Base-by-base conservation (phyloP, 2,113 vertebrate species). In the Riparia riparia region DNA sequence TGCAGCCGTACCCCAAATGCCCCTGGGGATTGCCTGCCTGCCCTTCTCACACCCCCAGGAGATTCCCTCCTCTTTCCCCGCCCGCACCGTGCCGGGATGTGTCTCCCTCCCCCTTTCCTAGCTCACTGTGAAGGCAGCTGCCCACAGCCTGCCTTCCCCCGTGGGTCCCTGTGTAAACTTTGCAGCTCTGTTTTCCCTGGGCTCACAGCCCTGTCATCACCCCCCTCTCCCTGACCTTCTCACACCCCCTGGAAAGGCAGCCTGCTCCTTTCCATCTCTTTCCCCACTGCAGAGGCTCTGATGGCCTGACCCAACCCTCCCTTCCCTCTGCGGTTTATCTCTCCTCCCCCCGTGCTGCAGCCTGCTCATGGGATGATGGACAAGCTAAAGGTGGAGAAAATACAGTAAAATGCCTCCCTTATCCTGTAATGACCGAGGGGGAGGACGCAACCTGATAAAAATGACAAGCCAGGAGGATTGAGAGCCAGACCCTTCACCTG, bases 361-460 rank as follows among this genome's bases (percentile, higher is more conserved):
- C 42, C 70, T 82, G 71, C 44, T 80, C 25, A 0, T 26, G 53
- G 72, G 81, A 69, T 90, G 94, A 96, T 63, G 76, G 93, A 94
- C 95, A 95, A 89, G 91, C 68, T 66, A 93, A 87, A 96, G 88
- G 91, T 0, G 95, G 90, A 95, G 84, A 91, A 95, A 95, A 93
- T 93, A 80, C 77, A 90, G 86, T 44, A 89, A 94, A 95, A 92
- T 96, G 80, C 90, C 86, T 96, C 89, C 86, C 88, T 95, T 90
- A 90, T 96, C 92, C 93, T 87, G 82, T 94, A 96, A 95, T 93
- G 89, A 93, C 89, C 87, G 24, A 93, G 53, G 45, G 58, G 76
- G 81, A 92, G 69, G 92, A 94, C 76, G 68, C 12, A 44, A 49
- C 82, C 88, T 88, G 93, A 96, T 95, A 97, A 96, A 94, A 94